Evolutionary conservation across 2,797 vertebrate species (phyloP).

Genomic region (Echeneis naucrates): DNA sequence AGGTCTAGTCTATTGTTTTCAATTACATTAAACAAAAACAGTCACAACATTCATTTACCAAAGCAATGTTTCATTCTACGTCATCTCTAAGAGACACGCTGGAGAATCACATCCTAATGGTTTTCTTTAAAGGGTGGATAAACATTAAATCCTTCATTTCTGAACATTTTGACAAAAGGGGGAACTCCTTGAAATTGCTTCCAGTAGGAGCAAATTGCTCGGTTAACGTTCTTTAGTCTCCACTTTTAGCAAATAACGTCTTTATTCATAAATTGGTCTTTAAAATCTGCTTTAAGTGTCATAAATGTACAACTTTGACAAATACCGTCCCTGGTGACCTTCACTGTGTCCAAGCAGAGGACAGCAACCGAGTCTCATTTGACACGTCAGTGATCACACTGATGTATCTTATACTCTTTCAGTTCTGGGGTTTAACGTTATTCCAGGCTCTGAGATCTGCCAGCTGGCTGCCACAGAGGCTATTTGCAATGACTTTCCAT

Average conservation of each 20-base stretch:
- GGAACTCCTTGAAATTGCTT: slow-evolving; percentile 14
- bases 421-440: slow-evolving; percentile 53
- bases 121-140: not conserved
- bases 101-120: not conserved
- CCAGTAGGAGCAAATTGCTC: slow-evolving; percentile 9
- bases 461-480: slow-evolving; percentile 53
- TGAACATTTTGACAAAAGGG: not conserved
- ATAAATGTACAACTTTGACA: slow-evolving; percentile 25
- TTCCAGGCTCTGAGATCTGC: slow-evolving; percentile 44
- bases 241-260: not conserved
- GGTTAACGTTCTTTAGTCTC: slow-evolving; percentile 1
- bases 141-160: slow-evolving; percentile 5
- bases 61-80: not conserved
- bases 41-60: not conserved
- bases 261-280: not conserved
- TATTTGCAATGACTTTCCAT: slow-evolving; percentile 45
- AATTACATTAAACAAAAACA: not conserved
- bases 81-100: not conserved
- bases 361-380: slow-evolving; percentile 42
- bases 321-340: slow-evolving; percentile 25
- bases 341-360: slow-evolving; percentile 31
- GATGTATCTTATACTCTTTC: slow-evolving; percentile 52
- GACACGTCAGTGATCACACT: slow-evolving; percentile 63
- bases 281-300: slow-evolving; percentile 11
- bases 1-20: too few species aligned